Base-by-base conservation (phyloP, 2,888 invertebrate genomes). In the Dryocosmus kuriphilus region DNA sequence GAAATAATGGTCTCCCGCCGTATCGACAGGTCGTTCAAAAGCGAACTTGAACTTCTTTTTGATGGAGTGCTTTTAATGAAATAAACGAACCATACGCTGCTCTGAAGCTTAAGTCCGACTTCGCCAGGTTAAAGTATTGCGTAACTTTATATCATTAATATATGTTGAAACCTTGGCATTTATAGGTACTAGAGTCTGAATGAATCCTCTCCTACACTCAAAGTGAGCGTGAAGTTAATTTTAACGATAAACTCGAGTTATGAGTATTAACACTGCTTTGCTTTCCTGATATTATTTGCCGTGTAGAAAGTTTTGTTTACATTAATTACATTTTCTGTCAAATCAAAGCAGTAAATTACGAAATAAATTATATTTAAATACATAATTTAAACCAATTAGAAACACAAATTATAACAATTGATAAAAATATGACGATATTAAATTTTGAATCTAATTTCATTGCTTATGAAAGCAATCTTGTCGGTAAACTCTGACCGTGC, bases 21-120 rank as follows among this genome's bases (percentile, higher is more conserved):
- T 55, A 55, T 55, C 55, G 55, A 55, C 55, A 55, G 55, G 22
- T 55, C 24, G 57, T 57, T 57, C 57, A 57, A 57, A 57, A 57
- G 22, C 24, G 24, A 57, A 24, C 57, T 24, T 51, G 8, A 9
- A 8, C 9, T 51, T n/a, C n/a, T 51, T 51, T 51, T 51, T 51
- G n/a, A 9, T 51, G n/a, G 9, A 51, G n/a, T 51, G 9, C 9
- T 51, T 51, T 51, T 9, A 51, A 51, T n/a, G 8, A 51, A 51
- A 51, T 51, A 51, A 51, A n/a, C n/a, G 9, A 51, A n/a, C 51
- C n/a, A 46, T 46, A 46, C n/a, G 6, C 46, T 51, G n/a, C 2
- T 51, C 3, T 51, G 2, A 2, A n/a, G n/a, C 8, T n/a, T 0
- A 51, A 51, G n/a, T 51, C n/a, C 8, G 0, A 51, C 9, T n/a